Evolutionary conservation across 1,140 invertebrate genomes (phyloP).

Genomic region (Cotesia glomerata): DNA sequence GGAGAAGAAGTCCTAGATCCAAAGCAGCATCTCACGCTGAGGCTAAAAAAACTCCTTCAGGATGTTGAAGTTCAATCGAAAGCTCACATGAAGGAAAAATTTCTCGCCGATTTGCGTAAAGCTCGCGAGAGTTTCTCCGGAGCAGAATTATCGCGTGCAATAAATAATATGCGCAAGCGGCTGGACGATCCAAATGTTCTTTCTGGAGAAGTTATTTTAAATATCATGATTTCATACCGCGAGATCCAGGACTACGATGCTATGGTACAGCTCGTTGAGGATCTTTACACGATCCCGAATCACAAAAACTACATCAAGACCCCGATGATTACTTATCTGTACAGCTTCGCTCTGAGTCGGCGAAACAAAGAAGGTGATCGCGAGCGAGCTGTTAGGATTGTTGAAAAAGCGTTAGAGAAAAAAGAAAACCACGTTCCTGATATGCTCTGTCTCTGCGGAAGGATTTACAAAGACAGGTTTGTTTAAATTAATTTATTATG

Average conservation of each 20-base stretch:
- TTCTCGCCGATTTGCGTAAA: slow-evolving; percentile 92
- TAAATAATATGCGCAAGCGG: slow-evolving; percentile 90
- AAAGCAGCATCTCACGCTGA: slow-evolving; percentile 72
- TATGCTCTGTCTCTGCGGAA: slow-evolving; percentile 96
- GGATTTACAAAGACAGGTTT: slow-evolving; percentile 99
- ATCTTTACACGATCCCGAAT: slow-evolving; percentile 91
- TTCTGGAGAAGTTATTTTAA: slow-evolving; percentile 91
- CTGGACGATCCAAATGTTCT: slow-evolving; percentile 97
- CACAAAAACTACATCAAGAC: slow-evolving; percentile 89
- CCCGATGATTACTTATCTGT: slow-evolving; percentile 88
- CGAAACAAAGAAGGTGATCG: slow-evolving; percentile 93
- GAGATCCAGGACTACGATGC: slow-evolving; percentile 96
- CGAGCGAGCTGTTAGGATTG: slow-evolving; percentile 90
- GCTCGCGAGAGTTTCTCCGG: slow-evolving; percentile 87
- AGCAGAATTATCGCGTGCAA: slow-evolving; percentile 81
- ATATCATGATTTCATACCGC: slow-evolving; percentile 89
- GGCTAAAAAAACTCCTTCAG: slow-evolving; percentile 83
- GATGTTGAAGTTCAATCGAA: slow-evolving; percentile 94
- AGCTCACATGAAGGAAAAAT: slow-evolving; percentile 98
- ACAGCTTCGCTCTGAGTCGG: slow-evolving; percentile 96
- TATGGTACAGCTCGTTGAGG: slow-evolving; percentile 96
- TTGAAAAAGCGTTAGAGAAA: slow-evolving; percentile 87
- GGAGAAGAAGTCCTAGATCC: slow-evolving; percentile 70
- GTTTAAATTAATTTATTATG: slow-evolving; percentile 46
- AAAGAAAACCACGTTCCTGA: slow-evolving; percentile 95